These are phyloP conservation scores for Athalia cordata DNA, from an alignment of 2,888 invertebrate genomes.

Conservation along the genomic window DNA sequence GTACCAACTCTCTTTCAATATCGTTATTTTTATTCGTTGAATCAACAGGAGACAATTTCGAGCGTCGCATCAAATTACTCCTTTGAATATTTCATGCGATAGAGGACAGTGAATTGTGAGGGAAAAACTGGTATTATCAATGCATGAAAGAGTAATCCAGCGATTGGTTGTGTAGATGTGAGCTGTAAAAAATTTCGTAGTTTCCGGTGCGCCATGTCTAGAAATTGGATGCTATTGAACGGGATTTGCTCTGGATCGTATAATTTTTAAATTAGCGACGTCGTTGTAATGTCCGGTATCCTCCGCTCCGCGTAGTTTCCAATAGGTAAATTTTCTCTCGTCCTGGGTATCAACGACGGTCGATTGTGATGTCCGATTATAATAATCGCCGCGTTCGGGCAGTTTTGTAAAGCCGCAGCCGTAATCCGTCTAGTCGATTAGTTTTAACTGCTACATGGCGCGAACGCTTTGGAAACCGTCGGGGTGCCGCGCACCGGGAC, in stretches of 20 bases:
- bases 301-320: neutral
- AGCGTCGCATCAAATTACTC: neutral
- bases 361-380: slow-evolving; percentile 13
- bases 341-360: slow-evolving; percentile 1
- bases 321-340: neutral
- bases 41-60: neutral
- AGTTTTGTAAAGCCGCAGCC: slow-evolving; percentile 36
- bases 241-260: neutral
- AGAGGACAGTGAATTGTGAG: too few relatives aligned
- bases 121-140: too few relatives aligned
- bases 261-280: neutral
- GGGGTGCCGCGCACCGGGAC: slow-evolving; percentile 23
- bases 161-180: too few relatives aligned
- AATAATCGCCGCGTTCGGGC: slow-evolving; percentile 25
- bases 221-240: neutral
- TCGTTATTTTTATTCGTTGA: neutral
- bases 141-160: too few relatives aligned
- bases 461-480: slow-evolving; percentile 27
- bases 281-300: slow-evolving; percentile 3
- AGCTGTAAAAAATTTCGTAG: neutral
- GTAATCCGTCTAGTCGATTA: slow-evolving; percentile 27
- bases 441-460: slow-evolving; percentile 33
- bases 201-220: neutral
- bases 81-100: too few relatives aligned
- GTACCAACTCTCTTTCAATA: neutral